A percentile compares a stretch with the other conserved stretches of the same genome.
phyloP scores from a whole-genome alignment of 2,113 vertebrate genomes.

The Nibea coibor region DNA sequence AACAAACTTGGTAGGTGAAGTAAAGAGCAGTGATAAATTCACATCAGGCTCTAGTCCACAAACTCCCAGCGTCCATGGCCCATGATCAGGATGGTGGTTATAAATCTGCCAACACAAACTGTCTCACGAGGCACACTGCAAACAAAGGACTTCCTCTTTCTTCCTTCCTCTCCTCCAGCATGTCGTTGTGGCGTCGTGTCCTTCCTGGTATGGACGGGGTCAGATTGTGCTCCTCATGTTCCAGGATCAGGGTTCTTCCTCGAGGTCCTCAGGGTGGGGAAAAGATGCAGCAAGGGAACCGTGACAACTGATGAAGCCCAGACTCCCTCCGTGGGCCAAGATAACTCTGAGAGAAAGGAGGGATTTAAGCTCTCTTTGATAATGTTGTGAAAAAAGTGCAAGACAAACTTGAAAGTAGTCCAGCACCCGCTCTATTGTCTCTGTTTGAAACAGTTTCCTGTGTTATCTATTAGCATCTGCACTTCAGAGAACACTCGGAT shows the following conservation, averaged over 20 bases:
- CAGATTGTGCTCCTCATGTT: conserved; percentile 28
- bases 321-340: conserved; percentile 27
- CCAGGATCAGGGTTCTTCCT: conserved; percentile 17
- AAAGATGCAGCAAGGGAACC: background rate
- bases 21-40: background rate
- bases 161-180: conserved; percentile 31
- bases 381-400: conserved; percentile 13
- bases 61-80: background rate
- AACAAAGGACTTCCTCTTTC: conserved; percentile 34
- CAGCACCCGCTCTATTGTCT: background rate
- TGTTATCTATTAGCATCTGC: background rate
- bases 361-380: conserved; percentile 41
- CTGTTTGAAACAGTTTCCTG: conserved; percentile 1
- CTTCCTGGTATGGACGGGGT: conserved; percentile 28
- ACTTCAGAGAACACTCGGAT: background rate
- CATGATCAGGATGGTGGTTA: conserved; percentile 12
- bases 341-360: conserved; percentile 36
- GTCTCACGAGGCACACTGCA: conserved; percentile 11
- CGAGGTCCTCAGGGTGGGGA: conserved; percentile 1
- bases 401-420: conserved; percentile 28
- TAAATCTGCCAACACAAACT: conserved; percentile 41
- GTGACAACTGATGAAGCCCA: conserved; percentile 41
- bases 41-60: background rate
- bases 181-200: conserved; percentile 10
- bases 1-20: background rate